Evolutionary conservation across 2,113 vertebrate genomes (phyloP).

Genomic region (Lynx canadensis): DNA sequence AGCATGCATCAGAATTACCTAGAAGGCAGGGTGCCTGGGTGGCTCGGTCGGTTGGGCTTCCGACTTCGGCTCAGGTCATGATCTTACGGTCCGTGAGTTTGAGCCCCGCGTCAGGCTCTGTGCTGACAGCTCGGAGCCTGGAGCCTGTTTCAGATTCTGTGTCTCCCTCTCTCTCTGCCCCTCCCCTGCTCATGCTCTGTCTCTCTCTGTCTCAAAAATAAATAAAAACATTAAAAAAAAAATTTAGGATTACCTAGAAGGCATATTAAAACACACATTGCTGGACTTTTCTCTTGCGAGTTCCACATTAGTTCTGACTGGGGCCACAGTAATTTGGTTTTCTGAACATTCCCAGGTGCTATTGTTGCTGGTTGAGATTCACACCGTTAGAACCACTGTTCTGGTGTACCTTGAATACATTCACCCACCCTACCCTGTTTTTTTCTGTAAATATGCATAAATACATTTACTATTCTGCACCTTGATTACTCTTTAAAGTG

Average conservation of each 20-base stretch:
- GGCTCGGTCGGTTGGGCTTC: no score
- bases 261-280: not conserved
- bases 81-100: no score
- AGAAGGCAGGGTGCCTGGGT: not conserved
- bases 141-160: no score
- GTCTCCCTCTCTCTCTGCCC: no score
- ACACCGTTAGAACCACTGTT: not conserved
- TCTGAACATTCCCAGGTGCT: not conserved
- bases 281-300: not conserved
- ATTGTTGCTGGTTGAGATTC: not conserved
- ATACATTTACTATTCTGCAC: not conserved
- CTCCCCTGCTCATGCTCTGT: no score
- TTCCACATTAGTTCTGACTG: not conserved
- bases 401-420: not conserved
- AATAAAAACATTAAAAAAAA: no score
- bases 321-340: not conserved
- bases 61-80: no score
- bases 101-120: no score
- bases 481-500: not conserved
- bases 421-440: not conserved
- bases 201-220: no score
- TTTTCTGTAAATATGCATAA: not conserved
- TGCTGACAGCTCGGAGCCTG: no score
- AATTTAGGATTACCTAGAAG: not conserved
- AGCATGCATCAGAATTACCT: not conserved